Conservation (phyloP, 2,113 vertebrate genomes). For the Sorex fumeus region DNA sequence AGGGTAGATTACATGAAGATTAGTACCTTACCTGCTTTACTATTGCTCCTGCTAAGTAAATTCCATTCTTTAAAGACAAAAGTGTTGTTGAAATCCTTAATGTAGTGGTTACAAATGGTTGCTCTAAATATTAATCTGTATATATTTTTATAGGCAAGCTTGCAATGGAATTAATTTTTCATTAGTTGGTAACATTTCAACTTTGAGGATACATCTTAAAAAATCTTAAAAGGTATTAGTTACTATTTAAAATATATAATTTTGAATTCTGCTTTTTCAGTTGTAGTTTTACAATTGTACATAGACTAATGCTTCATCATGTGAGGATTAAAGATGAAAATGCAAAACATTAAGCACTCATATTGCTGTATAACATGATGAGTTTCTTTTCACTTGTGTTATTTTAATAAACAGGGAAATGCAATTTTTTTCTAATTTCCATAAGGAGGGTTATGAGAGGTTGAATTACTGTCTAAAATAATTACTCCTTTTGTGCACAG, state of each 20-base stretch:
- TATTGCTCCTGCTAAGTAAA: neutral
- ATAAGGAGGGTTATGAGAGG: neutral
- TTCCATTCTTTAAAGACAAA: neutral
- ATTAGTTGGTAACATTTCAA: neutral
- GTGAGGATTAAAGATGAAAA: neutral
- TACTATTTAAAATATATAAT: neutral
- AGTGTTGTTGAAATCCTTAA: neutral
- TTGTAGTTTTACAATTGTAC: neutral
- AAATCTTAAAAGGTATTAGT: neutral
- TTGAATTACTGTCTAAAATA: neutral
- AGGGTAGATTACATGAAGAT: neutral
- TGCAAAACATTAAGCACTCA: neutral
- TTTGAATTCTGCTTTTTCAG: neutral
- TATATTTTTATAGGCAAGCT: neutral
- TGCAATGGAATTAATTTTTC: neutral
- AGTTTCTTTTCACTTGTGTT: neutral
- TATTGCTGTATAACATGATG: neutral
- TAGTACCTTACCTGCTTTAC: neutral
- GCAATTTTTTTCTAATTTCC: neutral
- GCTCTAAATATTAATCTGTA: neutral
- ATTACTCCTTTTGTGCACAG: neutral
- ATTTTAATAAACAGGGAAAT: neutral
- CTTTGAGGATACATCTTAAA: neutral
- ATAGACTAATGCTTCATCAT: neutral
- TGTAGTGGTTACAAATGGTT: neutral